Evolutionary conservation across 2,113 vertebrate genomes (phyloP), one percentile per base, ranked within the genome.

Genomic region (Nannospalax galili): DNA sequence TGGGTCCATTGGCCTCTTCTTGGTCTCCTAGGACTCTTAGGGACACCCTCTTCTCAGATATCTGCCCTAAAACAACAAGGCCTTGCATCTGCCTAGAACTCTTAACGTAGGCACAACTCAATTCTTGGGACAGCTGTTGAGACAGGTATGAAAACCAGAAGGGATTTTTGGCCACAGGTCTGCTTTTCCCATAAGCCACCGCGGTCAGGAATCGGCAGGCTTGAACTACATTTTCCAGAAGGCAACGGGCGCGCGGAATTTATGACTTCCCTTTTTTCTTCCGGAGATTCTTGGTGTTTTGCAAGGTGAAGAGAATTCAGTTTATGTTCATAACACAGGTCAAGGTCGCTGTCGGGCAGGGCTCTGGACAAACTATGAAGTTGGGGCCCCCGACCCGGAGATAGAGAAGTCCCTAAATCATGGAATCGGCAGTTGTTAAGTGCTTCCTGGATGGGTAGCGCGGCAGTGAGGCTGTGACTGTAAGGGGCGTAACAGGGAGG

Each of bases 201-300:
- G 32, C 73, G 37, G 73, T 58, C 35, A 7, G 2, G 22, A 42
- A 4, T 40, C 1, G 11, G 62, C 24, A 16, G 40, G 0, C 22
- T 42, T n/a, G 42, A 85, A 95, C 94, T 90, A 95, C 94, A 91
- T 72, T 88, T 88, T 90, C 90, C 94, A 95, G 84, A 35, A 64
- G 72, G 52, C 62, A 67, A 78, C 9, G 80, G 30, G 37, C n/a
- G 17, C 26, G 14, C 20, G 4, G 28, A 20, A 0, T 92, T 56
- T 72, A 15, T 20, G 42, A 52, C 65, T 15, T 12, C 69, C 17
- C 70, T 17, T n/a, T n/a, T 35, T 17, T 19, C 35, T 35, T 8
- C 37, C 12, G 26, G 42, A 35, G 56, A 42, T 56, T 84, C 48
- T 78, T 37, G 17, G 35, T 8, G 89, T 45, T 69, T 56, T 15